Percentiles rank a stretch among this genome's conserved stretches.
Evolutionary conservation across 2,113 vertebrate species (phyloP).

Genomic region (Phyllostomus hastatus): DNA sequence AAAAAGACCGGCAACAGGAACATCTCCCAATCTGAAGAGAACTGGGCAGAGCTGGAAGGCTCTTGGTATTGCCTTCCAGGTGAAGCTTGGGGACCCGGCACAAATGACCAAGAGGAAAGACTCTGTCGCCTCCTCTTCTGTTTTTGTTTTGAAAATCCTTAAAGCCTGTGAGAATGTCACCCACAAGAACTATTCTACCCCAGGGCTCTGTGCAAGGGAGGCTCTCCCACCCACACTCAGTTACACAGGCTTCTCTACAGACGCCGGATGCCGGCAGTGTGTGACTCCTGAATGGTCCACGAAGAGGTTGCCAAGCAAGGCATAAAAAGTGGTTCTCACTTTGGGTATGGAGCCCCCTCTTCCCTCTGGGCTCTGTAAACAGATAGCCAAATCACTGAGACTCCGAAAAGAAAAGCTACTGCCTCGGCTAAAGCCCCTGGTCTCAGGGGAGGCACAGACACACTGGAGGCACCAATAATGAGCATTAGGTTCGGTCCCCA

Average conservation of each 20-base stretch:
- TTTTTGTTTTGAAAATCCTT: neutral
- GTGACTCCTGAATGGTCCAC: neutral
- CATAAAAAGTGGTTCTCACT: neutral
- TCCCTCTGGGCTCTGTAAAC: neutral
- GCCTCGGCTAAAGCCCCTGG: neutral
- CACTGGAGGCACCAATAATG: neutral
- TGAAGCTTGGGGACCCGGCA: neutral
- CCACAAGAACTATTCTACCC: neutral
- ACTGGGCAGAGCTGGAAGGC: neutral
- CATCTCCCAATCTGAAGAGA: neutral
- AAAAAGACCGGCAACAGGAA: neutral
- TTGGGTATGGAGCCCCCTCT: neutral
- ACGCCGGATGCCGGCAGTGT: neutral
- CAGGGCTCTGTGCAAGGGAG: neutral
- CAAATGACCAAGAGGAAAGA: neutral
- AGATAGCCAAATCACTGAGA: neutral
- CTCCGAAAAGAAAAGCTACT: neutral
- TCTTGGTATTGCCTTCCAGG: no score
- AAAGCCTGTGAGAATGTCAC: neutral
- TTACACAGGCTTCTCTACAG: neutral
- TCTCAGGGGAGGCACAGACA: neutral
- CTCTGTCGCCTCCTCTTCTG: neutral
- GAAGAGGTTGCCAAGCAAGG: neutral
- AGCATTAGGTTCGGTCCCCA: neutral
- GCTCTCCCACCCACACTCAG: neutral